These are phyloP conservation scores for Neelides sp. DNA, from an alignment of 1,140 invertebrate genomes.

Conservation along the genomic window DNA sequence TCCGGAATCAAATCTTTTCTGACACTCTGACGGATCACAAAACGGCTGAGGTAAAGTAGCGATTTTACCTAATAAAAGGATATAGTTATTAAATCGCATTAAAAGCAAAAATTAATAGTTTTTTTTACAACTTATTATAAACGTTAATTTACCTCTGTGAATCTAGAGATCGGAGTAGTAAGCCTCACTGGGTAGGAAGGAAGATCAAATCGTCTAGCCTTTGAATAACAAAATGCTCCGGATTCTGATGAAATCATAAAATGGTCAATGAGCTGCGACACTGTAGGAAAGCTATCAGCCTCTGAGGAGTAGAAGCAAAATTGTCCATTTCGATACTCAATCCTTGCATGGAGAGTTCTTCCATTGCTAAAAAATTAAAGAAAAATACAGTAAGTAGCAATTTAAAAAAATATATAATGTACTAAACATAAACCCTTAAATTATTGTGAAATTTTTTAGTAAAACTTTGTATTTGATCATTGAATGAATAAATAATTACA, in stretches of 20 bases:
- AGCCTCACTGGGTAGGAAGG: conserved; percentile 57
- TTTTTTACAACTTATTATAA: background rate
- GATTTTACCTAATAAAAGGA: conserved; percentile 45
- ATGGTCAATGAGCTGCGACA: conserved; percentile 55
- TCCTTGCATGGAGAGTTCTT: conserved; percentile 54
- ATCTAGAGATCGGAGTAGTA: conserved; percentile 62
- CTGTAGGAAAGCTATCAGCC: conserved; percentile 49
- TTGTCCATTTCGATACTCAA: conserved; percentile 52
- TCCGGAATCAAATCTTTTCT: conserved; percentile 56
- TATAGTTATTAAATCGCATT: too few species aligned
- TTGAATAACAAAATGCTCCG: conserved; percentile 59
- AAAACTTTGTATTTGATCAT: background rate
- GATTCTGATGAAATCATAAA: conserved; percentile 54
- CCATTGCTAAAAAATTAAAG: conserved; percentile 50
- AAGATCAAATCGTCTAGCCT: conserved; percentile 48
- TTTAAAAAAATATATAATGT: background rate
- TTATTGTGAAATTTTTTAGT: too few species aligned
- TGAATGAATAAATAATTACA: background rate
- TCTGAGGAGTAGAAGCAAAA: conserved; percentile 55
- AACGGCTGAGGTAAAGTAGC: conserved; percentile 60
- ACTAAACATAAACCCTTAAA: background rate
- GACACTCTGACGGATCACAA: conserved; percentile 59
- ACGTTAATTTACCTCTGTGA: conserved; percentile 38
- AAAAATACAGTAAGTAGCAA: conserved; percentile 1
- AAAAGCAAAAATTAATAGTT: background rate